Evolutionary conservation across 2,888 invertebrate genomes (phyloP).

Genomic region (Thera britannica): DNA sequence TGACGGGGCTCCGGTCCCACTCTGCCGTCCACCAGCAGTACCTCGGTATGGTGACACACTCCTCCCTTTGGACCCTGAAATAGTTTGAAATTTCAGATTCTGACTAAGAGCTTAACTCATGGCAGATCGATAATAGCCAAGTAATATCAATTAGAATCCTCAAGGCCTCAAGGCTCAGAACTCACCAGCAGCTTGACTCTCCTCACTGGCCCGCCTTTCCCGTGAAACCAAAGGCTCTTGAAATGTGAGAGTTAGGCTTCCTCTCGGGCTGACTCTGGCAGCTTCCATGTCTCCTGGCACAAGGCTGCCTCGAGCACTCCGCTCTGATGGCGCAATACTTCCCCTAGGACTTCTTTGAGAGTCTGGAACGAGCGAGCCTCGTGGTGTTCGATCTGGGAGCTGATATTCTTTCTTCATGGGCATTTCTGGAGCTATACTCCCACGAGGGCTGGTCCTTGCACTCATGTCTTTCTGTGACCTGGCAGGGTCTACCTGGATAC

Average conservation of each 20-base stretch:
- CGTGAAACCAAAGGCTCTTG: constrained; percentile 84
- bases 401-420: constrained; percentile 69
- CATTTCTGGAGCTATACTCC: constrained; percentile 80
- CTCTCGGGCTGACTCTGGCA: constrained; percentile 81
- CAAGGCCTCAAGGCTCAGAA: not conserved
- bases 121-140: too few species aligned
- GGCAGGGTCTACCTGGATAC: constrained; percentile 76
- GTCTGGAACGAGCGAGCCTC: constrained; percentile 86
- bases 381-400: constrained; percentile 78
- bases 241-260: constrained; percentile 86
- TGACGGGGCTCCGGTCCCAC: constrained; percentile 73
- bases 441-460: constrained; percentile 85
- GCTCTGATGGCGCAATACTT: constrained; percentile 84
- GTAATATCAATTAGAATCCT: too few species aligned
- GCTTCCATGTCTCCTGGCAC: constrained; percentile 69
- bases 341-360: constrained; percentile 86
- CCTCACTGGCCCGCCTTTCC: constrained; percentile 85
- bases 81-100: not conserved
- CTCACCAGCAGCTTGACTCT: constrained; percentile 82
- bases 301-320: constrained; percentile 76
- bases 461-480: constrained; percentile 78
- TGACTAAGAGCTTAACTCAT: too few species aligned
- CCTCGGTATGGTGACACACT: constrained; percentile 87
- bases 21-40: constrained; percentile 74
- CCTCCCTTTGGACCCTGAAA: constrained; percentile 68